Conservation (phyloP, 1,140 invertebrate species). For the Achatina immaculata region DNA sequence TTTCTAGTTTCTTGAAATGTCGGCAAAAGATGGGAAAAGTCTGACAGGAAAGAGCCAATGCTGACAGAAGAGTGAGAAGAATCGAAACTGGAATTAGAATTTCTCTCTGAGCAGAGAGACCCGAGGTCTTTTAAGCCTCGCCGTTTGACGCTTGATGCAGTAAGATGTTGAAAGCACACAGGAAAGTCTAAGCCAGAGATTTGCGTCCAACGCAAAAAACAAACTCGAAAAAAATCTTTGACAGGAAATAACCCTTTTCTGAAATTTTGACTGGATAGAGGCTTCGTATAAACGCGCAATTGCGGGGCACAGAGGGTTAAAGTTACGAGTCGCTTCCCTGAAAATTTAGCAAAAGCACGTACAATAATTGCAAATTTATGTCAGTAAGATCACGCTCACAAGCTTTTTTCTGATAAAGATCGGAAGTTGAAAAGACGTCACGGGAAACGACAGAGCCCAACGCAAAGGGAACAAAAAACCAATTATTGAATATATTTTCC, state of each 20-base stretch:
- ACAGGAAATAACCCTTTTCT: conserved; percentile 14
- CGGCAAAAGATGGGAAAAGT: neutral
- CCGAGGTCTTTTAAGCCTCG: neutral
- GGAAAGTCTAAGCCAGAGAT: conserved; percentile 7
- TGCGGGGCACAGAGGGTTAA: neutral
- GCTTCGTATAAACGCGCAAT: neutral
- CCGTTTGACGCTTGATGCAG: neutral
- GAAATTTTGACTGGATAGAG: conserved; percentile 8
- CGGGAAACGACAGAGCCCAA: too few species aligned
- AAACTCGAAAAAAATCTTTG: neutral
- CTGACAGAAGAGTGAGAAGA: conserved; percentile 8
- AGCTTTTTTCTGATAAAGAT: too few species aligned
- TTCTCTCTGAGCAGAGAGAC: neutral
- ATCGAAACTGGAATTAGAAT: conserved; percentile 2
- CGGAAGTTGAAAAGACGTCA: too few species aligned
- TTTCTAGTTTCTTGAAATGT: neutral
- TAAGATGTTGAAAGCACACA: neutral
- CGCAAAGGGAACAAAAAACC: too few species aligned
- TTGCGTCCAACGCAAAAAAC: neutral
- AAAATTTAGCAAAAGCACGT: neutral
- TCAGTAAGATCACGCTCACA: too few species aligned
- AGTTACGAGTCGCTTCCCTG: neutral
- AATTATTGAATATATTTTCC: too few species aligned
- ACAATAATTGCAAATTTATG: neutral
- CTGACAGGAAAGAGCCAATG: neutral